phyloP scores from a whole-genome alignment of 2,113 vertebrate genomes.

The Tursiops truncatus region DNA sequence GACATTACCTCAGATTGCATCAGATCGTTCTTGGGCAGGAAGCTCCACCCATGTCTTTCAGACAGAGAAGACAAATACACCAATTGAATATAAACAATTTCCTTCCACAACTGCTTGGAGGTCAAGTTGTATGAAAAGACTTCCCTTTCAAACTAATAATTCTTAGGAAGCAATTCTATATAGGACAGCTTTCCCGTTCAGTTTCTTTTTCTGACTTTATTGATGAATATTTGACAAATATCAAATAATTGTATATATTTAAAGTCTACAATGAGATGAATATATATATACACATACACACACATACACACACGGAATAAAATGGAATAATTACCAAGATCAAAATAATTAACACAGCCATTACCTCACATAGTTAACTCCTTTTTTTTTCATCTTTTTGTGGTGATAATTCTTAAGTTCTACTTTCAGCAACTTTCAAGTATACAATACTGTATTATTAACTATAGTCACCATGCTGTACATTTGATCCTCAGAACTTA shows the following conservation, averaged over 20 bases:
- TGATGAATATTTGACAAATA: background rate
- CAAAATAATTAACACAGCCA: background rate
- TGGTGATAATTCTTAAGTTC: background rate
- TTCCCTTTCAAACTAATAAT: background rate
- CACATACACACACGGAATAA: background rate
- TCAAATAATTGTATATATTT: background rate
- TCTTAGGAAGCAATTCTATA: background rate
- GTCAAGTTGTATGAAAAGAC: background rate
- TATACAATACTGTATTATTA: background rate
- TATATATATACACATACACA: background rate
- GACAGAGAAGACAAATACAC: background rate
- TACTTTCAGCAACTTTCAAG: background rate
- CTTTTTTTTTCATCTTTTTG: background rate
- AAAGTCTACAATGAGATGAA: background rate
- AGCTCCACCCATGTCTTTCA: background rate
- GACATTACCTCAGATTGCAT: background rate
- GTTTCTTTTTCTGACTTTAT: background rate
- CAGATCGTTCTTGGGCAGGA: background rate
- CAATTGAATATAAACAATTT: background rate
- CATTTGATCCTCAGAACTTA: background rate
- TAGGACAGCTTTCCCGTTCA: background rate
- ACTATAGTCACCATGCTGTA: background rate
- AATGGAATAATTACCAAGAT: background rate
- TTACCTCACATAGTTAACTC: background rate
- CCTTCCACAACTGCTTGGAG: slow-evolving; percentile 17